Base-by-base conservation (phyloP, 1,140 invertebrate genomes). In the Euschistus heros region DNA sequence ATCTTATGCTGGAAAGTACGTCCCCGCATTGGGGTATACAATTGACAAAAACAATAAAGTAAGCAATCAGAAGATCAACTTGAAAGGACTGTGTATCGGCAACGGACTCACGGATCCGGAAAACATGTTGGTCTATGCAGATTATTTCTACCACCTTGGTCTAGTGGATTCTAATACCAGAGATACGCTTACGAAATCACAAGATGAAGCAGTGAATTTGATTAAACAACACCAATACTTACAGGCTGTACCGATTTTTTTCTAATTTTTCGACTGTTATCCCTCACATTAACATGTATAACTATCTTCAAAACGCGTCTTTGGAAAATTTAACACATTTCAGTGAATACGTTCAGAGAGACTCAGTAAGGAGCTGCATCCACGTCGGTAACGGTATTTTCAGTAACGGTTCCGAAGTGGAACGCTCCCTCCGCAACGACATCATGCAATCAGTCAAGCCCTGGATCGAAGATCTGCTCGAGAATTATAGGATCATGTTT, bases 71-170 rank as follows among this genome's bases (percentile, higher is more conserved):
- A 72, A 20, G 82, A 87, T 74, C 79, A 89, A 75, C 79, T 77
- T 18, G 77, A 84, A 72, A 82, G 87, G 86, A 37, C 74, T 94
- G 66, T 85, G 87, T 0, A 93, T 94, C 72, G 91, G 91, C 0
- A 91, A 94, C 77, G 91, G 91, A 0, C 75, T 92, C 0, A 86
- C 82, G 66, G 91, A 94, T 77, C 91, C 91, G 0, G 76, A 83
- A 27, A 83, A 88, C 73, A 89, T 92, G 77, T 72, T 89, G 0
- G n/a, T 57, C 4, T 93, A 92, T 73, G 85, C 87, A 13, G 83
- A 88, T 69, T 91, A 89, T 76, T 80, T 94, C 52, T 92, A 89
- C 73, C 85, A 88, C 71, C 74, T 90, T 52, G 91, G 91, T 0
- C 75, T 72, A 14, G 54, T 67, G 3, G 66, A 66, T 65, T 24